phyloP scores from a whole-genome alignment of 2,888 invertebrate genomes.

The Ametastegia equiseti region DNA sequence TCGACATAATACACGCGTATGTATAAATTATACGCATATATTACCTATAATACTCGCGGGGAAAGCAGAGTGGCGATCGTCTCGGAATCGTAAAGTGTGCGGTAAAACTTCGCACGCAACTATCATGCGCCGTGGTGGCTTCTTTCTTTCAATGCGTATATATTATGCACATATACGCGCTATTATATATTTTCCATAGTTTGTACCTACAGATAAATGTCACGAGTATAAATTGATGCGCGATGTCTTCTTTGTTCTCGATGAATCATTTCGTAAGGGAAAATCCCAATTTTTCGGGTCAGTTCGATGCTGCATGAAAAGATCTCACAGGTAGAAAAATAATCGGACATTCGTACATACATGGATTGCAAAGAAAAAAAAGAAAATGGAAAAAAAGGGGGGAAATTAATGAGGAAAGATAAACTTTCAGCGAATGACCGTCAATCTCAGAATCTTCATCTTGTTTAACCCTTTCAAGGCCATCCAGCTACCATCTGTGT shows the following conservation, averaged over 20 bases:
- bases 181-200: constrained; percentile 7
- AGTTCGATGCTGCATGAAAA: neutral
- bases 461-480: constrained; percentile 32
- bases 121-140: too few relatives aligned
- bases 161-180: neutral
- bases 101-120: constrained; percentile 14
- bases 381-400: neutral
- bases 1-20: neutral
- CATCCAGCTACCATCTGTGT: neutral
- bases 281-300: neutral
- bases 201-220: constrained; percentile 28
- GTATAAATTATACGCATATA: too few relatives aligned
- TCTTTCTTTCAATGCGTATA: constrained; percentile 5
- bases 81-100: neutral
- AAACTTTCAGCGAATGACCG: neutral
- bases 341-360: neutral
- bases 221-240: neutral
- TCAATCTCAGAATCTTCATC: constrained; percentile 3
- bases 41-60: neutral
- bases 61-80: neutral
- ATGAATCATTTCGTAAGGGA: constrained; percentile 6
- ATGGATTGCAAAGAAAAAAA: neutral
- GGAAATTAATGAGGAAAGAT: neutral
- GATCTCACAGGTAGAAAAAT: neutral
- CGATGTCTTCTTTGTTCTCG: constrained; percentile 21